These are phyloP conservation scores for Formica selysi DNA, from an alignment of 1,140 invertebrate genomes.

Conservation along the genomic window DNA sequence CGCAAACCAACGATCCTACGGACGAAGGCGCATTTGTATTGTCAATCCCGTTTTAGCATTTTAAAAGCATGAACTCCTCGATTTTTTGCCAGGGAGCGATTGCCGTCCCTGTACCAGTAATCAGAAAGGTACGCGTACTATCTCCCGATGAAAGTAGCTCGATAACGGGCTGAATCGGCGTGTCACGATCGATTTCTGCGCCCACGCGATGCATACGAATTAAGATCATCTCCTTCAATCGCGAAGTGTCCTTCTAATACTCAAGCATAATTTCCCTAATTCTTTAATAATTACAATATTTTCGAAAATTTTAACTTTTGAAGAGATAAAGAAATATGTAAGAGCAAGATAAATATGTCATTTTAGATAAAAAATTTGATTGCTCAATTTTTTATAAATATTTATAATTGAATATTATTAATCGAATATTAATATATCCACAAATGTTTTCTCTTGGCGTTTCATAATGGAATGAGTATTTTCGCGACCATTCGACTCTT, in stretches of 20 bases:
- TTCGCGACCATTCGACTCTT: conserved; percentile 23
- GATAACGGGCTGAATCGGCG: conserved; percentile 65
- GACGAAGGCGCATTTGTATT: conserved; percentile 47
- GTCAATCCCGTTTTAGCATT: conserved; percentile 74
- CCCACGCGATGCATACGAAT: conserved; percentile 61
- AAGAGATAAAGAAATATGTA: not conserved
- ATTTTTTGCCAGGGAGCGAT: conserved; percentile 64
- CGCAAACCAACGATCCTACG: conserved; percentile 15
- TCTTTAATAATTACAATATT: not conserved
- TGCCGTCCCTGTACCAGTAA: conserved; percentile 52
- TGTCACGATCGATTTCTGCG: conserved; percentile 68
- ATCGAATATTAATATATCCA: not conserved
- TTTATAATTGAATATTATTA: not conserved
- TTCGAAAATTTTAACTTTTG: not conserved
- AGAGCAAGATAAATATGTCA: not conserved
- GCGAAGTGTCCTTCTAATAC: not conserved
- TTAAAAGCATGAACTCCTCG: conserved; percentile 73
- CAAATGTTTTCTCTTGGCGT: not conserved
- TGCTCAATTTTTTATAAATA: not conserved
- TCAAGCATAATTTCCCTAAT: not conserved
- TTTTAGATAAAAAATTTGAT: conserved; percentile 23
- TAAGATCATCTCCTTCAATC: conserved; percentile 9
- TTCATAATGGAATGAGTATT: not conserved
- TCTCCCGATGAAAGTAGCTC: conserved; percentile 65
- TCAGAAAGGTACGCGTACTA: conserved; percentile 61